These are phyloP conservation scores for Acronicta alni DNA, from an alignment of 2,888 invertebrate genomes.

Conservation along the genomic window DNA sequence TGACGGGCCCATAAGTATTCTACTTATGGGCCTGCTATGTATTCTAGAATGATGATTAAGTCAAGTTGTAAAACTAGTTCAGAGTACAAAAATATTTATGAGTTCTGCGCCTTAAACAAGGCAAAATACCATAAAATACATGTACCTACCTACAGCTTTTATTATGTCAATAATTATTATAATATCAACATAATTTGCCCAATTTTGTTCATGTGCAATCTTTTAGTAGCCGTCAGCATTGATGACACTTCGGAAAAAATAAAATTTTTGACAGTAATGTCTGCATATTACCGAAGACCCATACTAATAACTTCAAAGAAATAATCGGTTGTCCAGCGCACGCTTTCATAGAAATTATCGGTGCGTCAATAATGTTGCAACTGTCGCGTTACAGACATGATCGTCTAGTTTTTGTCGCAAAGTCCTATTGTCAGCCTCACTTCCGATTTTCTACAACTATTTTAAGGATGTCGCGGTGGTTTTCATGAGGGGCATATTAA, in stretches of 20 bases:
- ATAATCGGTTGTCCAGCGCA: constrained; percentile 53
- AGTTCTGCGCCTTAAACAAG: no score
- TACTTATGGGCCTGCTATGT: no score
- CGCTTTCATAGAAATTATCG: constrained; percentile 59
- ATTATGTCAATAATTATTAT: background rate
- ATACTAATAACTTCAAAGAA: constrained; percentile 30
- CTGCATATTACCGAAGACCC: constrained; percentile 17
- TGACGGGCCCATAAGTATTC: no score
- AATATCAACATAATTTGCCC: constrained; percentile 6
- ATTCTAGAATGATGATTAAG: no score
- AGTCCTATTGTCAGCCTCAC: constrained; percentile 28
- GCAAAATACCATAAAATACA: no score
- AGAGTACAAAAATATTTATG: no score
- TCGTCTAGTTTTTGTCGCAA: constrained; percentile 20
- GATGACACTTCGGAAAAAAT: background rate
- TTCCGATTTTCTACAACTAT: constrained; percentile 30
- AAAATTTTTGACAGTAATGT: constrained; percentile 9
- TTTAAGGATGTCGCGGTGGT: constrained; percentile 5
- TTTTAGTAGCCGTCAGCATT: background rate
- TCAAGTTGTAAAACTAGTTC: no score
- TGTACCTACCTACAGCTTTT: background rate
- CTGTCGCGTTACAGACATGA: constrained; percentile 35
- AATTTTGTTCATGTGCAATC: constrained; percentile 8
- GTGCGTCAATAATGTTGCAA: constrained; percentile 59
- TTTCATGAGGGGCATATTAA: background rate